Base-by-base conservation (phyloP, 2,113 vertebrate species). In the Brachirus orientalis region DNA sequence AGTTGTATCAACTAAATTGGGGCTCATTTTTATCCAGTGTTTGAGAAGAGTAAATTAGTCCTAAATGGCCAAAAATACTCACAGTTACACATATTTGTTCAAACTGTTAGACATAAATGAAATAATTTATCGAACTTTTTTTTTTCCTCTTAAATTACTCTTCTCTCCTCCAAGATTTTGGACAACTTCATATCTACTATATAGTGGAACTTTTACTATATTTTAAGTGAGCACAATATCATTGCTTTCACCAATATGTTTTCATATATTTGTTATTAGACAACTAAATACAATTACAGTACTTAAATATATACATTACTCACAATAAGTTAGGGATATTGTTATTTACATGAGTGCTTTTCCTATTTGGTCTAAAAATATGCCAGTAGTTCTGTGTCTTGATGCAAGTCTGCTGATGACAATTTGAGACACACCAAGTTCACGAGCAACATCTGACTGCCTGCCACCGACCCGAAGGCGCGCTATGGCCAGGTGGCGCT, bases 1-100 rank as follows among this genome's bases (percentile, higher is more conserved):
- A 75, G 85, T 75, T 74, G 78, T 86, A 83, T 83, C 82, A 87
- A 78, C 65, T 62, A 81, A 86, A 80, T 54, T 3, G 1, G 12
- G 3, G 43, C 41, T 57, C 40, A 17, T 54, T 57, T 75, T 66
- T 40, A 61, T 46, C 10, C 54, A 17, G 2, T 11, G 7, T 63
- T 40, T 79, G 16, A 46, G 54, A 62, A 28, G 10, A 41, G 63
- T 16, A 64, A 60, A 77, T 72, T 36, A 62, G 56, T 65, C 37
- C 48, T 74, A 56, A 54, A 61, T 45, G 18, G 11, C 35, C 14
- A 1, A 37, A 69, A 69, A 54, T 0, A 4, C 14, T 52, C 48
- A 55, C 47, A 45, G 20, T n/a, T 40, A 60, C 1, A 11, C 22
- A 38, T 56, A 12, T 44, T 63, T 56, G 1, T 63, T 60, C 5